These are phyloP conservation scores for Latrodectus hesperus DNA, from an alignment of 2,888 invertebrate genomes.

Conservation along the genomic window DNA sequence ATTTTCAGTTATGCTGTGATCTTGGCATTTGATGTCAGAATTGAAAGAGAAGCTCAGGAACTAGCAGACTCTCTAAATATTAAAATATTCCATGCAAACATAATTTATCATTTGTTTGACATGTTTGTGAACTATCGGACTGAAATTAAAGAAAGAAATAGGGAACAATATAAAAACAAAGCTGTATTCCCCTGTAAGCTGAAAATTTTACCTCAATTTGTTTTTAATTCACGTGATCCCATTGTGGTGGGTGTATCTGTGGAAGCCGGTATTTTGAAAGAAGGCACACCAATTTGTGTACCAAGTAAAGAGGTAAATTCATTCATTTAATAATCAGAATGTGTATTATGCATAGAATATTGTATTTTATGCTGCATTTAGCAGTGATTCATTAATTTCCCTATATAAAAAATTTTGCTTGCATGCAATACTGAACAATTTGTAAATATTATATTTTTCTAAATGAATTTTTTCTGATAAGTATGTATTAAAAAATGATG, in stretches of 20 bases:
- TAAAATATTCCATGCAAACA: constrained; percentile 96
- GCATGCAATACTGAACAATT: too few relatives aligned
- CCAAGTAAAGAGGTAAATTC: constrained; percentile 91
- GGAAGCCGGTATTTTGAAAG: constrained; percentile 94
- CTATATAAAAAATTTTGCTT: too few relatives aligned
- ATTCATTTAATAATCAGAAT: background rate
- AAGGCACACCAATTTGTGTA: constrained; percentile 98
- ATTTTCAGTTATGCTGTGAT: constrained; percentile 90
- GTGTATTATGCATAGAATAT: background rate
- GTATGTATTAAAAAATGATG: too few relatives aligned
- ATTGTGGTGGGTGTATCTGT: constrained; percentile 97
- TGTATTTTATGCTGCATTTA: background rate
- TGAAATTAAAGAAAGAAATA: constrained; percentile 90
- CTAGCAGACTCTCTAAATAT: constrained; percentile 94
- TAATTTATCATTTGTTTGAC: constrained; percentile 99
- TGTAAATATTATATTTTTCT: too few relatives aligned
- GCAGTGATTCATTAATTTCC: too few relatives aligned
- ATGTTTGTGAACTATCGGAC: constrained; percentile 95
- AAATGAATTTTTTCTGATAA: too few relatives aligned
- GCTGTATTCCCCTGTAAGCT: constrained; percentile 99
- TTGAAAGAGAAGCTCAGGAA: constrained; percentile 98
- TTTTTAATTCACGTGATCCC: constrained; percentile 99
- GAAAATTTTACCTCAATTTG: constrained; percentile 85
- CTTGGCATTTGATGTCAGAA: constrained; percentile 99
- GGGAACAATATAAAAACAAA: constrained; percentile 95